These are phyloP conservation scores for Solenopsis fugax DNA, from an alignment of 1,140 invertebrate species.

Conservation along the genomic window DNA sequence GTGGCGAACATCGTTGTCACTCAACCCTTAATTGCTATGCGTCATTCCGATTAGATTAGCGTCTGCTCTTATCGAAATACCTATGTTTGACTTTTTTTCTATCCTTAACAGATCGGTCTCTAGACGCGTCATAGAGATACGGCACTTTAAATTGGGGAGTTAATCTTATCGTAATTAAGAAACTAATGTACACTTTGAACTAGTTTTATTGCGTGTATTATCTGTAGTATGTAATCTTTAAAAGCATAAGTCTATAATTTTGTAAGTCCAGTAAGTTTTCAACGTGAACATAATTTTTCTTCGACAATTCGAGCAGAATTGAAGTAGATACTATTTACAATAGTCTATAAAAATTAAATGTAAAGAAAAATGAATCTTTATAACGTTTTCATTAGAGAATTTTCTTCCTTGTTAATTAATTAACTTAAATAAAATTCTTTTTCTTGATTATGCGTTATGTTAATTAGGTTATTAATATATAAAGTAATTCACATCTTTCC, in stretches of 20 bases:
- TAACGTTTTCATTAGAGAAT: background rate
- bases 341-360: background rate
- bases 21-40: slow-evolving; percentile 22
- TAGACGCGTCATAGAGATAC: background rate
- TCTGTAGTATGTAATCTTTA: background rate
- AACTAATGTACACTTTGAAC: background rate
- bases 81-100: background rate
- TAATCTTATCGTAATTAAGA: slow-evolving; percentile 23
- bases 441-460: background rate
- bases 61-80: slow-evolving; percentile 32
- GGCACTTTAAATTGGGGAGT: background rate
- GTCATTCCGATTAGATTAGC: slow-evolving; percentile 45
- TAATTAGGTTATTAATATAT: too few species aligned
- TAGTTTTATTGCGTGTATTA: background rate
- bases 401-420: background rate
- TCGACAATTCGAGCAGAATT: background rate
- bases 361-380: background rate
- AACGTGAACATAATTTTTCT: background rate
- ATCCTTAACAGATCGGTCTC: background rate
- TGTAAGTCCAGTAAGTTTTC: background rate
- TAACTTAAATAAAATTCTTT: background rate
- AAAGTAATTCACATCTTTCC: background rate
- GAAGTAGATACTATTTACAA: background rate
- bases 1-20: background rate
- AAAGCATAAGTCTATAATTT: background rate